phyloP scores from a whole-genome alignment of 2,888 invertebrate genomes.

The Rotaria magnacalcarata region DNA sequence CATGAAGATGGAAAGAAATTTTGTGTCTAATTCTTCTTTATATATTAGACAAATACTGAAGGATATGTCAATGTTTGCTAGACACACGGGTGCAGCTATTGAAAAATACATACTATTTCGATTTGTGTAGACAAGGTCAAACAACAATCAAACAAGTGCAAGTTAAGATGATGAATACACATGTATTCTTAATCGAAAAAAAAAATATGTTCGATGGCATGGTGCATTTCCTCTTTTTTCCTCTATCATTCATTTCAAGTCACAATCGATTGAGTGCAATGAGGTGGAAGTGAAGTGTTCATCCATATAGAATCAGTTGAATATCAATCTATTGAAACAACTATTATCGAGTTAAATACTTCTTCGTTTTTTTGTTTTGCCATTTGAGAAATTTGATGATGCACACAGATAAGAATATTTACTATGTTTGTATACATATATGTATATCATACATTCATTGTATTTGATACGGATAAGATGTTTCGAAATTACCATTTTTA shows the following conservation, averaged over 20 bases:
- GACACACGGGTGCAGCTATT: too few species aligned
- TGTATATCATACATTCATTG: background rate
- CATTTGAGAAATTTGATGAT: background rate
- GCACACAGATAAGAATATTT: background rate
- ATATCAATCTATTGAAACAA: background rate
- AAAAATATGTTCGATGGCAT: background rate
- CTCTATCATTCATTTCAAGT: background rate
- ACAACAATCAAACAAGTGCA: too few species aligned
- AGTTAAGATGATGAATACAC: background rate
- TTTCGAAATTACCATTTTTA: too few species aligned
- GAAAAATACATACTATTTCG: too few species aligned
- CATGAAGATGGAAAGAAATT: too few species aligned
- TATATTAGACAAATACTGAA: too few species aligned
- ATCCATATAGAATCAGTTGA: background rate
- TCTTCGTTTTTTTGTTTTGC: background rate
- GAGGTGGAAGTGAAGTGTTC: background rate
- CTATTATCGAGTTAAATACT: background rate
- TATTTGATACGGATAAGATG: background rate
- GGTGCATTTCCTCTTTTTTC: background rate
- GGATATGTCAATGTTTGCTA: too few species aligned
- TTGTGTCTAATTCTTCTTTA: too few species aligned
- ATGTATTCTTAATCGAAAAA: background rate
- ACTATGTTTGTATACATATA: background rate
- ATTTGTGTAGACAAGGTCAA: too few species aligned
- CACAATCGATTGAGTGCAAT: background rate